Percentiles rank a stretch among this genome's conserved stretches.
Conservation (phyloP, 2,797 vertebrate species). For the Arrhamphus sclerolepis region DNA sequence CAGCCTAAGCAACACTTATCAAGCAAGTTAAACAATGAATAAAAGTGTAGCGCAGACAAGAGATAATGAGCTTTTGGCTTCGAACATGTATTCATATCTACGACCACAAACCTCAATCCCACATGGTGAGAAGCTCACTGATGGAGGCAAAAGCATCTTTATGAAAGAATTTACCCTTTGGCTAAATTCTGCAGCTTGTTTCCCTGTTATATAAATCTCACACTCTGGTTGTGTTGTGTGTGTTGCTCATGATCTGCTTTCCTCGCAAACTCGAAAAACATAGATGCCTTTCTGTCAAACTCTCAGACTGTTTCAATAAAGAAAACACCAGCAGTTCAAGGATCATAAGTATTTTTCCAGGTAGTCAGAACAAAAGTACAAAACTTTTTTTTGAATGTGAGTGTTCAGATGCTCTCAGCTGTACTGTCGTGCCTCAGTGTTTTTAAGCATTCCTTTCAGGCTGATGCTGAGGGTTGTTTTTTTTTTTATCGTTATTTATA, state of each 20-base stretch:
- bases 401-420: constrained; percentile 18
- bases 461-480: constrained; percentile 15
- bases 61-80: constrained; percentile 13
- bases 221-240: neutral
- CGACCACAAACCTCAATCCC: constrained; percentile 9
- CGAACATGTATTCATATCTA: constrained; percentile 18
- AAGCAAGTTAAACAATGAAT: constrained; percentile 24
- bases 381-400: constrained; percentile 13
- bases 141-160: constrained; percentile 34
- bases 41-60: neutral
- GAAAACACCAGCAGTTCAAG: constrained; percentile 1
- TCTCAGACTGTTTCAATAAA: neutral
- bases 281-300: constrained; percentile 18
- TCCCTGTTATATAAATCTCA: constrained; percentile 22
- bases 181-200: constrained; percentile 38
- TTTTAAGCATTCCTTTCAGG: constrained; percentile 40
- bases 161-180: constrained; percentile 31
- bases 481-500: constrained; percentile 44
- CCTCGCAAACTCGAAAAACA: neutral
- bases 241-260: constrained; percentile 28
- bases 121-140: constrained; percentile 20
- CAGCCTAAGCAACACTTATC: constrained; percentile 6
- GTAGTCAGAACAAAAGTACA: constrained; percentile 19
- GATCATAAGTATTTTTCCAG: constrained; percentile 3
- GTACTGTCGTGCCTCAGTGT: constrained; percentile 14